Base-by-base conservation (phyloP, 2,797 vertebrate species). In the Pampus argenteus region DNA sequence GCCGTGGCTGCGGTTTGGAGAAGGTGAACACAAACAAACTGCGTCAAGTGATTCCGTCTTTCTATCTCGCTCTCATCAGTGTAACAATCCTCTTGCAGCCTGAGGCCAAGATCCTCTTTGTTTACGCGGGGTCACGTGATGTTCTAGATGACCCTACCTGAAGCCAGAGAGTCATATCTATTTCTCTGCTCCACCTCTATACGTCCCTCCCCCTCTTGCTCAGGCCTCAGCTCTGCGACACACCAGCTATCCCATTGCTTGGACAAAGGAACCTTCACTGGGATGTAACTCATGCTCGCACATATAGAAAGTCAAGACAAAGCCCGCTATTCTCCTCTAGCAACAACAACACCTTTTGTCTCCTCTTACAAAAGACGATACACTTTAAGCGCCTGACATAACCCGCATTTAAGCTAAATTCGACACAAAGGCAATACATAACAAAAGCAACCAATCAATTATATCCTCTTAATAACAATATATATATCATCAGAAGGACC, bases 311-410 rank as follows among this genome's bases (percentile, higher is more conserved):
- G 68, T 61, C 59, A 47, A 72, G 69, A 93, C 88, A 93, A 92
- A 88, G 79, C 29, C 69, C 29, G 42, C 75, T 26, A 76, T 91
- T 92, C 71, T 89, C 72, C 59, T 62, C 71, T 8, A 28, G 82
- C 61, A 78, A 89, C 86, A 92, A 88, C 87, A 90, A 78, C 66
- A 78, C 62, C 71, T 79, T 89, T 91, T 90, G 88, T 92, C 60
- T 66, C 62, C 15, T 25, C 44, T 14, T 44, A 90, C 82, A 85
- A 88, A 82, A 83, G 76, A 84, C 81, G 78, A 88, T 48, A 64
- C 77, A 61, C 51, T 66, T 71, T 40, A 26, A 64, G 66, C 62
- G 51, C 28, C 60, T 38, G 34, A 74, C 31, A 48, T 59, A 52
- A 6, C n/a, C n/a, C n/a, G n/a, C n/a, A 44, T n/a, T 42, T 42